Base-by-base conservation (phyloP, 2,888 invertebrate genomes). In the Cistogaster globosa region DNA sequence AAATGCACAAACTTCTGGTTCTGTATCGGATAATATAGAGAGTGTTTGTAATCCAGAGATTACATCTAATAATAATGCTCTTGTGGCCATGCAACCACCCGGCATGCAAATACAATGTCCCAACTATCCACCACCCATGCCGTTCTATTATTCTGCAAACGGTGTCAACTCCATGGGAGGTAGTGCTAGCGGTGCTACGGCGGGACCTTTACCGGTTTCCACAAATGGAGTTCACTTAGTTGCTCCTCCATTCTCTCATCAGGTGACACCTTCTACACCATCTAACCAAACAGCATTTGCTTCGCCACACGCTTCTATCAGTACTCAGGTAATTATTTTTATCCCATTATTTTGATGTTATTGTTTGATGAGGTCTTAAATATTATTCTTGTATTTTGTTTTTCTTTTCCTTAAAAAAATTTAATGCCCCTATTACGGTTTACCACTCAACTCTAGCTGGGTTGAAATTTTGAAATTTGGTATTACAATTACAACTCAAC, bases 121-220 rank as follows among this genome's bases (percentile, higher is more conserved):
- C 48, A 86, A 87, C 38, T 88, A 87, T 83, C 86, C 89, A 20
- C 88, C 88, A 74, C 84, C 87, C n/a, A 71, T 89, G 65, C 86
- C 89, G 51, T 76, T 91, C 65, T 88, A 87, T 84, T 89, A 88
- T 77, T 32, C 83, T 32, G 36, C 76, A 16, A 68, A 68, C 38
- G 76, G 75, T n/a, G 67, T 48, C 3, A 60, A 42, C n/a, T 7
- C 76, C 0, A 12, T 72, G 3, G 58, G 57, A 26, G 68, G 58
- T 60, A 81, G 57, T 55, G 63, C 36, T 48, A 76, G 22, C n/a
- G 63, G 65, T 36, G 60, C 48, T 53, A 75, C 18, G 42, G 84
- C 57, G n/a, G n/a, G n/a, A 22, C 89, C 89, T 7, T 22, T 78
- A 22, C 63, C 69, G 12, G 9, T 68, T 16, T 8, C 57, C 2